These are phyloP conservation scores for Epinephelus coioides DNA, from an alignment of 2,797 vertebrate species.

Conservation along the genomic window DNA sequence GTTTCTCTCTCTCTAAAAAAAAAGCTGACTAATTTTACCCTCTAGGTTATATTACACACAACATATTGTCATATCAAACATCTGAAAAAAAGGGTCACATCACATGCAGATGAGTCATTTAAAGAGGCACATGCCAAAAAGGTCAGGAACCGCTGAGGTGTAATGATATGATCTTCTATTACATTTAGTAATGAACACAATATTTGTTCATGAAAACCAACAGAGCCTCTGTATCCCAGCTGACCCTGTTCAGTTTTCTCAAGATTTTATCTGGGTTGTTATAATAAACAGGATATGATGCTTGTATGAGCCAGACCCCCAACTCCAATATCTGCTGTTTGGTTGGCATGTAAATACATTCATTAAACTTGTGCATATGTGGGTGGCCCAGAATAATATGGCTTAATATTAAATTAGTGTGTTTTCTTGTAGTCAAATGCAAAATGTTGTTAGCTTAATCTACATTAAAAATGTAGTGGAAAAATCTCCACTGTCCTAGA, in stretches of 20 bases:
- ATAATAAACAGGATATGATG: conserved; percentile 64
- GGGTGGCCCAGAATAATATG: conserved; percentile 33
- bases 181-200: conserved; percentile 3
- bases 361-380: conserved; percentile 18
- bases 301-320: conserved; percentile 30
- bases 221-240: neutral
- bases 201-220: neutral
- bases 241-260: conserved; percentile 17
- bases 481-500: neutral
- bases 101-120: neutral
- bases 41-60: neutral
- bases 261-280: conserved; percentile 45
- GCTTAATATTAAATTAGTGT: neutral
- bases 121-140: neutral
- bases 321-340: conserved; percentile 36
- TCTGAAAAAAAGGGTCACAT: neutral
- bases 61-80: neutral
- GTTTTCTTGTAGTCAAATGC: conserved; percentile 1
- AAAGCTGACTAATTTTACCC: neutral
- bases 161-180: neutral
- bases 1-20: neutral
- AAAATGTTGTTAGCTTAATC: neutral
- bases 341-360: conserved; percentile 48
- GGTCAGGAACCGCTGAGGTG: neutral
- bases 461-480: neutral